A percentile compares a stretch with the other conserved stretches of the same genome.
Conservation (phyloP, 2,888 invertebrate genomes). For the Lingula anatina region DNA sequence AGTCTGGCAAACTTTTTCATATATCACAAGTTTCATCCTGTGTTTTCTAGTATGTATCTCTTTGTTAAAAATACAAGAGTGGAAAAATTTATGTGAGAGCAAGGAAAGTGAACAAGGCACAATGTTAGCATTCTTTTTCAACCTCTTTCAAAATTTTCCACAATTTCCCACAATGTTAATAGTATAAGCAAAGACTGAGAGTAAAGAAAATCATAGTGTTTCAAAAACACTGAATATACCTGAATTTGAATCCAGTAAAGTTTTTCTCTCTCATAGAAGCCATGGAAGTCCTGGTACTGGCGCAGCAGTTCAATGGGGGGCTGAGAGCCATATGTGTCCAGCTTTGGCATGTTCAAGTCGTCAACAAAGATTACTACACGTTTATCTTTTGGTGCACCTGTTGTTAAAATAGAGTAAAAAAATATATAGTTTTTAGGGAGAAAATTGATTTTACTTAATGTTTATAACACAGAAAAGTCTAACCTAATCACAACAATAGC, state of each 20-base stretch:
- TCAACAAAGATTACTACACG: slow-evolving; percentile 81
- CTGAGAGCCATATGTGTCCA: slow-evolving; percentile 53
- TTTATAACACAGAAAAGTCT: background rate
- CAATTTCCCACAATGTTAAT: background rate
- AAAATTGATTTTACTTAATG: background rate
- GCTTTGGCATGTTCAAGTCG: slow-evolving; percentile 83
- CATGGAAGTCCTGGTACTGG: slow-evolving; percentile 73
- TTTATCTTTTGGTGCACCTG: slow-evolving; percentile 76
- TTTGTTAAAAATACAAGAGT: too few relatives aligned
- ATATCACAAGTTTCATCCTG: too few relatives aligned
- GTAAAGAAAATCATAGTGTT: background rate
- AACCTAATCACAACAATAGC: background rate
- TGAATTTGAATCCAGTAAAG: slow-evolving; percentile 83
- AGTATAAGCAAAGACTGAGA: background rate
- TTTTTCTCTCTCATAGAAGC: slow-evolving; percentile 82
- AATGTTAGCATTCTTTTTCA: too few relatives aligned
- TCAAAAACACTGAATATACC: slow-evolving; percentile 21
- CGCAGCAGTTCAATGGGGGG: slow-evolving; percentile 57
- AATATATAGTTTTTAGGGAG: background rate
- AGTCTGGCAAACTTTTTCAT: too few relatives aligned
- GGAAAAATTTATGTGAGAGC: too few relatives aligned
- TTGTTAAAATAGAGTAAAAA: too few relatives aligned
- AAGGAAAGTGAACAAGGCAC: too few relatives aligned
- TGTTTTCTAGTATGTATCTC: too few relatives aligned
- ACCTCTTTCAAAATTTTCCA: too few relatives aligned